Percentiles rank a stretch among this genome's conserved stretches.
Conservation (phyloP, 2,797 vertebrate species). For the Rallus crepitans region DNA sequence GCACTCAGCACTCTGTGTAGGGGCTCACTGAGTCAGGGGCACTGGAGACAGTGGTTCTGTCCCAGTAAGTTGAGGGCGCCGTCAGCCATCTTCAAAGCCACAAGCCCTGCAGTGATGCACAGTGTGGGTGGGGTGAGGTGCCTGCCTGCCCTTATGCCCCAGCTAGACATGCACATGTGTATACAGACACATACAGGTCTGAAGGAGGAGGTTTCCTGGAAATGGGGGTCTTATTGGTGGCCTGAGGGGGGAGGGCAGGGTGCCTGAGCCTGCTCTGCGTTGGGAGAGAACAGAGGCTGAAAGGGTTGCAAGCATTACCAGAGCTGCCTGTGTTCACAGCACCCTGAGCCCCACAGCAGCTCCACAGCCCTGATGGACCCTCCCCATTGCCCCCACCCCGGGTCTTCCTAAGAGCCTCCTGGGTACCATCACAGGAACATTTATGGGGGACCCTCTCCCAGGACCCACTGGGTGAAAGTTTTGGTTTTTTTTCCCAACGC, state of each 20-base stretch:
- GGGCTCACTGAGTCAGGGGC: accelerated
- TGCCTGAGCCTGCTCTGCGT: accelerated
- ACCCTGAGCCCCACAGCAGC: neutral
- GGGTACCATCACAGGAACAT: neutral
- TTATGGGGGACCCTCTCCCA: neutral
- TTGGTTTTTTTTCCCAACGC: neutral
- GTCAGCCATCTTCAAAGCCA: neutral
- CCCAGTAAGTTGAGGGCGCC: neutral
- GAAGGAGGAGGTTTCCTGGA: neutral
- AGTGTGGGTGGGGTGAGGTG: accelerated
- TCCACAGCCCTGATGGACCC: neutral
- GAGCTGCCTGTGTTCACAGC: neutral
- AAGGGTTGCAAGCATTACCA: neutral
- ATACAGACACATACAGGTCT: accelerated
- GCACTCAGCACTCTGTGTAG: accelerated
- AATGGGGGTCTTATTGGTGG: neutral
- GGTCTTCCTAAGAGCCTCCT: neutral
- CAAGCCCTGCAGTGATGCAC: neutral
- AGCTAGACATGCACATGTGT: accelerated
- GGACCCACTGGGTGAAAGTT: neutral
- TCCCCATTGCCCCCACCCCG: accelerated
- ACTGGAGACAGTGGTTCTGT: neutral
- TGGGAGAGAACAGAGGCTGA: neutral
- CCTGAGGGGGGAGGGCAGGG: neutral
- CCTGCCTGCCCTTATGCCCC: neutral